phyloP scores from a whole-genome alignment of 2,888 invertebrate species.

The Anagyrus pseudococci region DNA sequence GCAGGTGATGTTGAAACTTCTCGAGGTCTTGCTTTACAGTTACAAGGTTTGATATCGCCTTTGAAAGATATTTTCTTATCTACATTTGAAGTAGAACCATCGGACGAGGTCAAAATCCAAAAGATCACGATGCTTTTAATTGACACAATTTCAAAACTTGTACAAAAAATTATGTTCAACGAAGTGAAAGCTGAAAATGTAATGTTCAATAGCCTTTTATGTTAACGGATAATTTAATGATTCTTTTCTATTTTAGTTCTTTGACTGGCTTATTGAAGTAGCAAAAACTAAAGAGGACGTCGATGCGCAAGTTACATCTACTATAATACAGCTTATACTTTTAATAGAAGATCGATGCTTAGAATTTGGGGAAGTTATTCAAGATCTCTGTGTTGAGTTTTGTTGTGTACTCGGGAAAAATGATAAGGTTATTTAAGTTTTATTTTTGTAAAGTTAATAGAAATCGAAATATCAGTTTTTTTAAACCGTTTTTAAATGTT shows the following conservation, averaged over 20 bases:
- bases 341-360: conserved; percentile 50
- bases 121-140: conserved; percentile 49
- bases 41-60: conserved; percentile 45
- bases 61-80: conserved; percentile 44
- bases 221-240: background rate
- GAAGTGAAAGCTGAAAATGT: conserved; percentile 41
- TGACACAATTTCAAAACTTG: conserved; percentile 50
- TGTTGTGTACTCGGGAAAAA: conserved; percentile 61
- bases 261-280: conserved; percentile 47
- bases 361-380: conserved; percentile 52
- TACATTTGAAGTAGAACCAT: conserved; percentile 44
- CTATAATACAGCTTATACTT: conserved; percentile 49
- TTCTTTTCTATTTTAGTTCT: conserved; percentile 40
- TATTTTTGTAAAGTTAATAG: background rate
- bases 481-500: conserved; percentile 8
- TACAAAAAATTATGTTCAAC: conserved; percentile 48
- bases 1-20: conserved; percentile 37
- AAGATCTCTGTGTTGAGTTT: conserved; percentile 61
- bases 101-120: conserved; percentile 42
- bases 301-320: conserved; percentile 41
- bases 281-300: conserved; percentile 43
- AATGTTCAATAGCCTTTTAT: background rate
- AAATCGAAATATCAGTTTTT: background rate
- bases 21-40: conserved; percentile 41
- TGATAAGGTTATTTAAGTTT: conserved; percentile 57